These are phyloP conservation scores for Chiroxiphia lanceolata DNA, from an alignment of 2,797 vertebrate genomes.

Conservation along the genomic window DNA sequence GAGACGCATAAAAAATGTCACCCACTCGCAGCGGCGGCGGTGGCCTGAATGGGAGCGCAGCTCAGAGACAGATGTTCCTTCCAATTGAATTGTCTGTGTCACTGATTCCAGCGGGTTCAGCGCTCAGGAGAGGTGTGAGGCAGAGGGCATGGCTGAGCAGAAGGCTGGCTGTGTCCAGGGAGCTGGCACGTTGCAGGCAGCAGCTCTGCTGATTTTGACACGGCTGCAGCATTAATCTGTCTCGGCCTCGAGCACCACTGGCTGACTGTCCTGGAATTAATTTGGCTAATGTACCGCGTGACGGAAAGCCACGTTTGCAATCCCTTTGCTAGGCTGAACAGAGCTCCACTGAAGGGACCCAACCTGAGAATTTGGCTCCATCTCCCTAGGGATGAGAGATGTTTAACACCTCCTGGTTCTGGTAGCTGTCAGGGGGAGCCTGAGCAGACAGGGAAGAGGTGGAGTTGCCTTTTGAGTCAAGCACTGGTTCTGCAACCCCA, in stretches of 20 bases:
- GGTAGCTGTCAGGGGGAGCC: neutral
- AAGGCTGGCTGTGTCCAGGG: neutral
- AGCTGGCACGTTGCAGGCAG: neutral
- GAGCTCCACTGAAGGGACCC: neutral
- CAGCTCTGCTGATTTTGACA: neutral
- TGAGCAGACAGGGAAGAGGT: neutral
- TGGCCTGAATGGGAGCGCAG: neutral
- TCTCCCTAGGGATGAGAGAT: neutral
- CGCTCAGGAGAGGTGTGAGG: neutral
- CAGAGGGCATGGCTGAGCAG: neutral
- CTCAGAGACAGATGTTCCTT: conserved; percentile 10
- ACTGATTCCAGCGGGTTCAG: neutral
- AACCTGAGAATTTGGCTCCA: neutral
- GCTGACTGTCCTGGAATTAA: conserved; percentile 3
- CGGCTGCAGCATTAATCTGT: neutral
- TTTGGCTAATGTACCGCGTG: neutral
- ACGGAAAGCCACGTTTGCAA: neutral
- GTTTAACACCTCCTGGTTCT: neutral
- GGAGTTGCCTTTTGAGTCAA: neutral
- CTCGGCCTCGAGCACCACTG: neutral
- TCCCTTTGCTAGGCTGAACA: neutral
- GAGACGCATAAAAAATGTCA: neutral
- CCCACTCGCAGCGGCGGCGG: rapidly evolving
- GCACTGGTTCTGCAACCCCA: neutral
- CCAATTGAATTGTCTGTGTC: neutral